Conservation (phyloP, 2,888 invertebrate species). For the Dryadula phaetusa region DNA sequence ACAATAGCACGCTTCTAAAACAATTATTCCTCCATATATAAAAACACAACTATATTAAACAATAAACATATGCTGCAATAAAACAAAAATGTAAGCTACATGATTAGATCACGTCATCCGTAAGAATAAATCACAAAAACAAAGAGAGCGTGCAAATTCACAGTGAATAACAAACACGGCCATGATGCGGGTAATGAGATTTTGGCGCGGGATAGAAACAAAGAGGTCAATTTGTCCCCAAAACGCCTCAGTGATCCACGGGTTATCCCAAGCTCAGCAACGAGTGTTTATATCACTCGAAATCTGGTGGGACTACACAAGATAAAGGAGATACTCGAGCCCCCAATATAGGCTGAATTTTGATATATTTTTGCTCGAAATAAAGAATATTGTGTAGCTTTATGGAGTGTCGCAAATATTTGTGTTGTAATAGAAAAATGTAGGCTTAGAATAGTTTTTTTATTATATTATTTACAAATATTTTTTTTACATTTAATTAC, state of each 20-base stretch:
- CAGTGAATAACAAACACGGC: conserved; percentile 58
- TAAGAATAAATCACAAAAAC: conserved; percentile 30
- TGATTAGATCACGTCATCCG: conserved; percentile 8
- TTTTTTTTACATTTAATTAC: no score
- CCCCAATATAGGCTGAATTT: conserved; percentile 16
- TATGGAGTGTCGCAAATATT: background rate
- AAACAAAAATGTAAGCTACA: background rate
- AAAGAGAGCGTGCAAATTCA: conserved; percentile 33
- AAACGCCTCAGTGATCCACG: conserved; percentile 66
- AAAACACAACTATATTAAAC: background rate
- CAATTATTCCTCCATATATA: background rate
- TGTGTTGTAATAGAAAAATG: background rate
- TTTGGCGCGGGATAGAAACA: conserved; percentile 65
- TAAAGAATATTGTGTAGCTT: conserved; percentile 7
- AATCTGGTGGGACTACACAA: conserved; percentile 34
- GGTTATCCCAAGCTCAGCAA: conserved; percentile 54
- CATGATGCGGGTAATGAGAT: conserved; percentile 66
- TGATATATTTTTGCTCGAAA: conserved; percentile 19
- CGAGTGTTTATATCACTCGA: conserved; percentile 37
- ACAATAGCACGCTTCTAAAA: no score
- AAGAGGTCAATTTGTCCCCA: conserved; percentile 66
- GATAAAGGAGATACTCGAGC: conserved; percentile 25
- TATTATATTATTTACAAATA: background rate
- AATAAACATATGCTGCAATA: background rate
- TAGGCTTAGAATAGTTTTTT: background rate